Conservation (phyloP, 1,140 invertebrate species). For the Magallana angulata region DNA sequence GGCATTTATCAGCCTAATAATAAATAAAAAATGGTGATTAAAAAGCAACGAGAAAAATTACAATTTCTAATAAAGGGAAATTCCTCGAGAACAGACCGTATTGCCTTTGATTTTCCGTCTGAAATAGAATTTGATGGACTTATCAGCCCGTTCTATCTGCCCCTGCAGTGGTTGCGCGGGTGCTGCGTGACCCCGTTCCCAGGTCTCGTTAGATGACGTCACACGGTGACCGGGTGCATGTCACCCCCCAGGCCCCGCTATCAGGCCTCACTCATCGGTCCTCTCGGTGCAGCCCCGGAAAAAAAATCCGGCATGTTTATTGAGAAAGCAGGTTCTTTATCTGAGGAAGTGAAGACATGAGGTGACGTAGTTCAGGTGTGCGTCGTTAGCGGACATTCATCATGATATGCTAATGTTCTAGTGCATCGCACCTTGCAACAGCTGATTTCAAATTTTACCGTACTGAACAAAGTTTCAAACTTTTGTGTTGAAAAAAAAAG, state of each 20-base stretch:
- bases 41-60: no score
- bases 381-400: background rate
- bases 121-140: no score
- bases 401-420: background rate
- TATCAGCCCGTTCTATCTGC: no score
- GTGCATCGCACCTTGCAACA: background rate
- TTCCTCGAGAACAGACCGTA: no score
- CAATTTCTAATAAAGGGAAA: no score
- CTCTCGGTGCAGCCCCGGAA: background rate
- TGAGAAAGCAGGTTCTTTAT: background rate
- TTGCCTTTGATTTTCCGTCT: no score
- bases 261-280: background rate
- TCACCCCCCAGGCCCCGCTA: background rate
- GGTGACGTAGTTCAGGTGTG: background rate
- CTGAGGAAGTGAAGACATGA: background rate
- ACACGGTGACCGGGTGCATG: background rate
- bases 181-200: background rate
- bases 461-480: no score
- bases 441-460: no score
- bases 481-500: no score
- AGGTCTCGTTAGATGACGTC: background rate
- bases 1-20: no score
- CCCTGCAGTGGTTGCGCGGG: no score
- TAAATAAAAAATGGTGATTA: no score
- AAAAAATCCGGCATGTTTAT: background rate